Base-by-base conservation (phyloP, 92 coral and sea anemone genomes). In the Palythoa heliodiscus region DNA sequence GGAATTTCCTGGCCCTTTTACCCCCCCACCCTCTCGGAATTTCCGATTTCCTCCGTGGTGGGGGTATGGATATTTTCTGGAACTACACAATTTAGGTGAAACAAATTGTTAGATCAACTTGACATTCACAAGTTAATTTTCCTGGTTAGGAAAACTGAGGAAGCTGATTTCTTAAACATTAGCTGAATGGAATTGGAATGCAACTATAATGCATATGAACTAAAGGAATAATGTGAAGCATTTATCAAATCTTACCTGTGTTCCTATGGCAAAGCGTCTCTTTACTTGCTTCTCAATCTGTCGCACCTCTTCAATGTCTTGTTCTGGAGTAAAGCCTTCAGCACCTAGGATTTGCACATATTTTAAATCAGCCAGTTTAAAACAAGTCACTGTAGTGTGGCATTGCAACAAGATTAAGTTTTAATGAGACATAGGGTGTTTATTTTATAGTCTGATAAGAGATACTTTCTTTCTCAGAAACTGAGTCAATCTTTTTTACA, bases 221-320 rank as follows among this genome's bases (percentile, higher is more conserved):
- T 43, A 43, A 5, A 43, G 50, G 50, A 43, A 43, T 43, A 43
- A 43, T 43, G 50, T 43, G 50, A 43, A 71, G 76, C 71, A n/a
- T 57, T 37, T 15, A 11, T 17, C 29, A 71, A 22, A 16, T 6
- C 22, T 25, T 88, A 93, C 97, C 92, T 96, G 99, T 48, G 99
- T 95, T 11, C 99, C 99, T 75, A 96, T 95, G 71, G 99, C 98
- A 90, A 96, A 96, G 88, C 99, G 78, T 85, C 92, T 88, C 88
- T 92, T 96, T 74, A 96, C 70, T 85, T 96, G 99, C 82, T 95
- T 94, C 78, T 96, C 99, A 52, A 96, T 94, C 92, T 96, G 99
- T 12, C 94, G 89, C 17, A 96, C 89, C 81, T 96, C 99, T 72
- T 96, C 98, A 69, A 96, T 91, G 75, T 96, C 99, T 53, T 96